Evolutionary conservation across 2,797 vertebrate species (phyloP).

Genomic region (Borostomias antarcticus): DNA sequence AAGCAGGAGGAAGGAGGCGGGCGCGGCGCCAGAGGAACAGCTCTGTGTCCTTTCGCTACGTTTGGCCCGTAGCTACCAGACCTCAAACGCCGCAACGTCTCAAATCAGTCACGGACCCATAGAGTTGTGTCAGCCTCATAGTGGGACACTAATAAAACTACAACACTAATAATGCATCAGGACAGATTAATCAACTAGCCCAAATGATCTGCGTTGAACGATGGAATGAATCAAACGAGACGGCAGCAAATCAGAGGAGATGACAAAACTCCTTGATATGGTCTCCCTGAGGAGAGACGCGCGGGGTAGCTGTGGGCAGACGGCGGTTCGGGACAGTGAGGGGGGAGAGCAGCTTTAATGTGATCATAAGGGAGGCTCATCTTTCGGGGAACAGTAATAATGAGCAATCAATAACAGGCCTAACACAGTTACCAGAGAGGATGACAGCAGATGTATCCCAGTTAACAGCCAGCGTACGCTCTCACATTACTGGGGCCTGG

Average conservation of each 20-base stretch:
- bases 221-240: constrained; percentile 60
- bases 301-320: constrained; percentile 76
- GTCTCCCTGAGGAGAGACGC: constrained; percentile 72
- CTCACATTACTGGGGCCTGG: background rate
- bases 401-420: constrained; percentile 82
- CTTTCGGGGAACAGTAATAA: constrained; percentile 81
- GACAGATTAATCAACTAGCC: constrained; percentile 66
- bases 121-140: too few relatives aligned
- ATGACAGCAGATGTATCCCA: constrained; percentile 77
- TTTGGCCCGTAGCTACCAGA: too few relatives aligned
- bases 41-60: too few relatives aligned
- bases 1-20: too few relatives aligned
- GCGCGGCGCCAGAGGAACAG: too few relatives aligned
- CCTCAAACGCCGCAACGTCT: too few relatives aligned
- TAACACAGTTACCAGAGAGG: constrained; percentile 77
- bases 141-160: too few relatives aligned
- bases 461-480: constrained; percentile 69
- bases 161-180: too few relatives aligned
- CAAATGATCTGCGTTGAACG: background rate
- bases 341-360: constrained; percentile 77
- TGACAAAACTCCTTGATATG: constrained; percentile 66
- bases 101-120: too few relatives aligned
- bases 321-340: constrained; percentile 76
- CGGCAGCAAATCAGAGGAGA: constrained; percentile 49
- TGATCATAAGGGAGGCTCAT: constrained; percentile 82